phyloP scores from a whole-genome alignment of 1,140 invertebrate genomes.

The Halyomorpha halys region DNA sequence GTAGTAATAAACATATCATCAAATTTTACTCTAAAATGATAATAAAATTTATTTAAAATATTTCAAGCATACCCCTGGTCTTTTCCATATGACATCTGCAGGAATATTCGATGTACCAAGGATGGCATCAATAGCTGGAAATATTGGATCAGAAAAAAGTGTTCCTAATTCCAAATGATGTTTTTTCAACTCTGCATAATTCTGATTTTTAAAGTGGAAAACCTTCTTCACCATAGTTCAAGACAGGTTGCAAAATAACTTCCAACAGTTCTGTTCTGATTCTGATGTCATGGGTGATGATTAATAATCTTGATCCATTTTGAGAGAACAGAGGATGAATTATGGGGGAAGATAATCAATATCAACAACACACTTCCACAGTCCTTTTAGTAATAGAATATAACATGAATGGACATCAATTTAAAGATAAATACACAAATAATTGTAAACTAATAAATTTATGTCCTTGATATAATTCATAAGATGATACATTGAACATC shows the following conservation, averaged over 20 bases:
- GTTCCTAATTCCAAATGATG: slow-evolving; percentile 23
- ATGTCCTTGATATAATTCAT: too few species aligned
- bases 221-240: slow-evolving; percentile 14
- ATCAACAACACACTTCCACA: too few species aligned
- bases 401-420: too few species aligned
- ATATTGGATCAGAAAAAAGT: slow-evolving; percentile 30
- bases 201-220: slow-evolving; percentile 28
- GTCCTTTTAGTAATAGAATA: too few species aligned
- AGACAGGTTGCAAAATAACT: not conserved
- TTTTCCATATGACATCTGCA: slow-evolving; percentile 30
- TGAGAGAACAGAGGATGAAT: too few species aligned
- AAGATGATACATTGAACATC: too few species aligned
- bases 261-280: not conserved
- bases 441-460: too few species aligned
- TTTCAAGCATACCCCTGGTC: slow-evolving; percentile 27
- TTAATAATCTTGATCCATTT: too few species aligned
- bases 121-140: slow-evolving; percentile 28
- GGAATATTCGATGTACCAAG: slow-evolving; percentile 28
- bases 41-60: not conserved
- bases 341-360: too few species aligned
- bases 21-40: not conserved
- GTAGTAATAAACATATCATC: not conserved
- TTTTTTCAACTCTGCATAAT: slow-evolving; percentile 29
- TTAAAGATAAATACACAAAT: too few species aligned
- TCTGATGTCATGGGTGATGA: too few species aligned